Percentiles rank a stretch among this genome's conserved stretches.
Conservation (phyloP, 2,113 vertebrate species). For the Corythornis madagascariensis region DNA sequence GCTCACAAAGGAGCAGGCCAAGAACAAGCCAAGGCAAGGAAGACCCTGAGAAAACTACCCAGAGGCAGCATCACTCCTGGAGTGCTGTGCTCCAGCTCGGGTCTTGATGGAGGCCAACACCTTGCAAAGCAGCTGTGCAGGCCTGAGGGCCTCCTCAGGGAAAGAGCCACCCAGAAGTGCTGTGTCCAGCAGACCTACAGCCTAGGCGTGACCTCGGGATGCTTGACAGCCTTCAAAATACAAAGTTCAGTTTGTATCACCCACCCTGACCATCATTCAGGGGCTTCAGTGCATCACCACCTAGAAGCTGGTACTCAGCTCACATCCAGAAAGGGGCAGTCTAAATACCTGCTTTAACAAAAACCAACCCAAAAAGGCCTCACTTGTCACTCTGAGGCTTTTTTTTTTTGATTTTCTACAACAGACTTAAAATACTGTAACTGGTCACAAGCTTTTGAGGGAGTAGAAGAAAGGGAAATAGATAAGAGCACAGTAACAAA, state of each 20-base stretch:
- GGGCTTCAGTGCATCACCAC: background rate
- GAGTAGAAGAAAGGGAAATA: background rate
- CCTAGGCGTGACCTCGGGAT: background rate
- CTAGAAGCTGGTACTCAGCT: background rate
- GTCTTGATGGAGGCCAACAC: background rate
- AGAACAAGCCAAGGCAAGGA: background rate
- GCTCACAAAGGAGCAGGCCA: background rate
- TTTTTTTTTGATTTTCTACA: background rate
- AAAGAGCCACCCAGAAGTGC: accelerated
- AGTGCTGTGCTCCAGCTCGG: accelerated
- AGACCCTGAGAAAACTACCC: background rate
- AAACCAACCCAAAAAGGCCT: background rate
- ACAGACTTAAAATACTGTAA: background rate
- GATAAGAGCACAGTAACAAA: background rate
- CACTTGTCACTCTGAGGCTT: background rate
- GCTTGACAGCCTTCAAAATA: background rate
- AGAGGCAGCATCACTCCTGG: background rate
- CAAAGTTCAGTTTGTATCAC: background rate
- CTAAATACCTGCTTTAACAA: background rate
- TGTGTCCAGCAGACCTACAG: background rate
- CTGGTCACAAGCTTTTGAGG: background rate
- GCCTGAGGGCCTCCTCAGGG: background rate
- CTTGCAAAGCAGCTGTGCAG: background rate
- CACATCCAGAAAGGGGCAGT: background rate
- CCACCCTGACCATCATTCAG: background rate